Conservation (phyloP, 2,888 invertebrate genomes). For the Schizotus pectinicornis region DNA sequence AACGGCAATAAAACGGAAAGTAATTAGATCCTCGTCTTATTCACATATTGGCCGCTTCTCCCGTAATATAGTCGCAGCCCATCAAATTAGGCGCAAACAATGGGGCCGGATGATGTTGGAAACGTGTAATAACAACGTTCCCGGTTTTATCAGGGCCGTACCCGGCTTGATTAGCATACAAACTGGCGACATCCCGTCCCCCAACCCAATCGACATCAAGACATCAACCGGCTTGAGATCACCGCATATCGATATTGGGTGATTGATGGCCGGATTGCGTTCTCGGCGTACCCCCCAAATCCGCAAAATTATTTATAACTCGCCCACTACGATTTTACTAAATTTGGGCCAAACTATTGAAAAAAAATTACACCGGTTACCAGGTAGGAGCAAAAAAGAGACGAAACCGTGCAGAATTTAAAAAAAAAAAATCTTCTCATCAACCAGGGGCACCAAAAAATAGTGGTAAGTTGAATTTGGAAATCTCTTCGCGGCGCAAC, state of each 20-base stretch:
- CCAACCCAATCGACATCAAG: slow-evolving; percentile 20
- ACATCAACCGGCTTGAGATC: slow-evolving; percentile 11
- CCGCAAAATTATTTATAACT: slow-evolving; percentile 17
- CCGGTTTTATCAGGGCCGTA: slow-evolving; percentile 9
- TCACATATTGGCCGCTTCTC: not conserved
- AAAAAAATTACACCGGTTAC: no score
- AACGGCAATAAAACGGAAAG: not conserved
- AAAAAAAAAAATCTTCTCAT: no score
- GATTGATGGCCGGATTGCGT: slow-evolving; percentile 21
- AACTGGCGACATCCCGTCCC: slow-evolving; percentile 28
- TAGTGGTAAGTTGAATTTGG: no score
- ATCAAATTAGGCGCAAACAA: slow-evolving; percentile 20
- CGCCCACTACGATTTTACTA: slow-evolving; percentile 14
- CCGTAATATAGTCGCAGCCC: slow-evolving; percentile 2
- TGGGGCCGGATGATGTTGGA: slow-evolving; percentile 3
- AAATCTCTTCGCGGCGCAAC: no score
- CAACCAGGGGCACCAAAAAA: no score
- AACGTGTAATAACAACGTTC: slow-evolving; percentile 19
- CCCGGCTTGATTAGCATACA: slow-evolving; percentile 36
- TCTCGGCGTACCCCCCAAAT: slow-evolving; percentile 3
- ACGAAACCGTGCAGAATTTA: no score
- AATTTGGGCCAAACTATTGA: no score
- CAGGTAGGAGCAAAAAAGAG: no score
- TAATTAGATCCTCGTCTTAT: slow-evolving; percentile 6
- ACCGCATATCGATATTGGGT: slow-evolving; percentile 18